Base-by-base conservation (phyloP, 2,797 vertebrate genomes). In the Sebastes vulpes region DNA sequence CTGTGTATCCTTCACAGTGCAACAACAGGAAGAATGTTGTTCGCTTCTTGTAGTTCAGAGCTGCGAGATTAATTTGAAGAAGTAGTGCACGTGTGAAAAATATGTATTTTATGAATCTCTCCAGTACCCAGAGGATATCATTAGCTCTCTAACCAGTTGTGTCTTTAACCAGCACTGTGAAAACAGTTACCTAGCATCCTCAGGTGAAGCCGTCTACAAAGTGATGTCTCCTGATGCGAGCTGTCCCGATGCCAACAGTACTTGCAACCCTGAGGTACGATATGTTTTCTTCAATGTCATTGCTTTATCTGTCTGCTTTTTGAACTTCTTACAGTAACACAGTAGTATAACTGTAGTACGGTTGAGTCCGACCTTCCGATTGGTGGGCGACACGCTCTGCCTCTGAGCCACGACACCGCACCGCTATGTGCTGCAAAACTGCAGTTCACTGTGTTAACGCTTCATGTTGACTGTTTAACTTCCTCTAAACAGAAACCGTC, bases 161-260 rank as follows among this genome's bases (percentile, higher is more conserved):
- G 6, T 77, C 86, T 81, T 91, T 92, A 87, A 88, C 78, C 7
- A 3, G 3, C 42, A 6, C 48, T 65, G 10, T 72, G 28, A 46
- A 29, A 29, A 2, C 83, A 98, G 98, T 74, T 97, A 97, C 84
- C 92, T 99, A 69, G 97, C 97, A 20, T 97, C 98, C 7, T 98
- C 97, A 11, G 97, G 97, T n/a, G 92, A 97, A 77, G 93, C 97
- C 6, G 72, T 98, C 48, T 98, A 98, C 89, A 98, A 97, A 95
- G 96, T 99, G 48, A 94, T 96, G 94, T 95, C 96, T 28, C 93
- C 95, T 71, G 92, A 96, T 57, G 92, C 89, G 4, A 83, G 87
- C 69, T 98, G 98, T 89, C 92, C 94, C 56, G 93, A 97, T 75
- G 92, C 95, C 88, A 98, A 98, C 91, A 86, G 85, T 54, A 97